Evolutionary conservation across 1,140 invertebrate genomes (phyloP), one percentile per base, ranked within the genome.

Genomic region (Elysia chlorotica): DNA sequence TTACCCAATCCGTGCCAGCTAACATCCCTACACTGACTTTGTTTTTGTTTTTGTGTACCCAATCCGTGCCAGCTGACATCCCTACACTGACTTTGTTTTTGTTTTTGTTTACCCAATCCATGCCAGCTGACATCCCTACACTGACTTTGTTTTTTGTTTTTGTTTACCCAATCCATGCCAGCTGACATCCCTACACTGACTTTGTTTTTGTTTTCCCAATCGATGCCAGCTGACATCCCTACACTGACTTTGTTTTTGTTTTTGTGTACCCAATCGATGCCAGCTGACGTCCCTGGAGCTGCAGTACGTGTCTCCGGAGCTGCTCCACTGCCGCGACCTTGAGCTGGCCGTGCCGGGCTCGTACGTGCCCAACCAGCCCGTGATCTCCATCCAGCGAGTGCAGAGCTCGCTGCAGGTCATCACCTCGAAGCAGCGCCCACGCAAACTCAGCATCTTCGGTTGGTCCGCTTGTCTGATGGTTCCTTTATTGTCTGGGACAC

Each of bases 341-440:
- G 96, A 99, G 86, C 86, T 99, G 28, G 97, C 96, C 4, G 96
- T 99, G 3, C 91, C 92, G 2, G 98, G 98, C 10, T 97, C 95
- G 23, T 99, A 99, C 86, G 93, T 93, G 83, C 96, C 97, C 17
- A 93, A 92, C 66, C 92, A 94, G 79, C 91, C 92, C 17, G 87
- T 97, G 23, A 94, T 99, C 41, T 90, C 93, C 74, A 99, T 99
- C 68, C 91, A 93, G 4, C 90, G 93, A 78, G 95, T 99, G 79
- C 93, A 97, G 80, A 93, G 87, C 67, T 88, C 88, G 59, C 79
- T 92, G n/a, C 90, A 96, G 88, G 97, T 99, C 23, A 99, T 99
- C 62, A 98, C 95, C 3, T 98, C 96, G 0, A 99, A 99, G 88
- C 98, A 99, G 87, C 88, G 97, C 36, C 98, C 98, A 0, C 91